Percentiles rank a stretch among this genome's conserved stretches.
phyloP scores from a whole-genome alignment of 2,797 vertebrate genomes.

The Anniella stebbinsi region DNA sequence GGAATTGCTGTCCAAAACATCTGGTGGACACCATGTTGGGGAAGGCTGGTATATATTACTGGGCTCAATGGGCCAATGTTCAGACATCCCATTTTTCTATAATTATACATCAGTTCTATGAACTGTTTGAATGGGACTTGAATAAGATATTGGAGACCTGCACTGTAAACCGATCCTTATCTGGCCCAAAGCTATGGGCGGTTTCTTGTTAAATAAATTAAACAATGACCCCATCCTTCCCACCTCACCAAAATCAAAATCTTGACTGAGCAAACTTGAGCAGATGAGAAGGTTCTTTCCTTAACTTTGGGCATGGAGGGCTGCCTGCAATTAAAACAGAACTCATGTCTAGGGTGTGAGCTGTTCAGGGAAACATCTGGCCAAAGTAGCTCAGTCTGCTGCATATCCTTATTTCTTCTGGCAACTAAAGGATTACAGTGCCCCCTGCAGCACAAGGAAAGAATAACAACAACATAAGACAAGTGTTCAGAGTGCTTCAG shows the following conservation, averaged over 20 bases:
- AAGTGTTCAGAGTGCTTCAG: neutral
- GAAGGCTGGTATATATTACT: neutral
- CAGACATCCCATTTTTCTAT: neutral
- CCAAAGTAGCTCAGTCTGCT: neutral
- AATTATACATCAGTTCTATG: neutral
- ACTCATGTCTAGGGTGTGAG: neutral
- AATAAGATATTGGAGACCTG: neutral
- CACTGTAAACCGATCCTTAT: neutral
- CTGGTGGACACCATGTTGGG: too few species aligned
- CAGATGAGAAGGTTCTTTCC: neutral
- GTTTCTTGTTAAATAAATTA: neutral
- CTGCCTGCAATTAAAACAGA: neutral
- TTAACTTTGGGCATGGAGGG: neutral
- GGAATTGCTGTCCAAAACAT: too few species aligned
- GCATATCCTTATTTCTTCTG: neutral
- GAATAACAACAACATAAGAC: neutral
- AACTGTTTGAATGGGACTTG: neutral
- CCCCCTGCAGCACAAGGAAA: slow-evolving; percentile 3
- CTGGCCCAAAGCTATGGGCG: neutral
- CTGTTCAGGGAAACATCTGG: neutral
- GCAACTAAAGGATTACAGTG: neutral
- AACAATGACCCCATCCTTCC: neutral
- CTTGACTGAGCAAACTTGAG: neutral
- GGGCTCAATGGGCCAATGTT: neutral
- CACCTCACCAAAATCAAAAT: neutral